Evolutionary conservation across 1,140 invertebrate species (phyloP), one percentile per base, ranked within the genome.

Genomic region (Ips nitidus): DNA sequence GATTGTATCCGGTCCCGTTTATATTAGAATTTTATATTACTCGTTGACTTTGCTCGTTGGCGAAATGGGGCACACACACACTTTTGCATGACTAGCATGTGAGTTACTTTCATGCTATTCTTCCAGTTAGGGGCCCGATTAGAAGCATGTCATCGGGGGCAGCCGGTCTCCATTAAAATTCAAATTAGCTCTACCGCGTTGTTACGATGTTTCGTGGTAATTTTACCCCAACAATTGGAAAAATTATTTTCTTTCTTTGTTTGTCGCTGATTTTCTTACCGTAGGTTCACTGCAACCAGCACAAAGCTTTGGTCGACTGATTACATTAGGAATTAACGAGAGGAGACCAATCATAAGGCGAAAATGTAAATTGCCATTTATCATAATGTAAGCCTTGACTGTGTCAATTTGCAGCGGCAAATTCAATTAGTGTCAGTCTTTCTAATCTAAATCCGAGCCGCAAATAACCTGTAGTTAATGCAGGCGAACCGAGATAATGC

Each of bases 11-110:
- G 75, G 75, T 72, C 45, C 72, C 75, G 74, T 77, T 77, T 76
- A 76, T 77, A 77, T 77, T 76, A 77, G 75, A 77, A 74, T 77
- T 76, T 77, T 76, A 76, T 77, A 76, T 77, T 76, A 77, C 73
- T 66, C 69, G 64, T 41, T 61, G 64, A 71, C 62, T 70, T 70
- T 70, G 52, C 61, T 63, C 22, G 37, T 57, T 70, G 40, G 65
- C 71, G 71, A 74, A 71, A 75, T 71, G 66, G 69, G 71, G 74
- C 68, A 73, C 73, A 74, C 74, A 74, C 73, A 63, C 61, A 63
- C 61, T 63, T 52, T 74, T 75, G 73, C 74, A 75, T 74, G 73
- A 74, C 74, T 75, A 71, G 66, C 74, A 74, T 41, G 61, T 63
- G 61, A 63, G 61, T 63, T 63, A 63, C 61, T 63, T 63, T 52